Percentiles rank a stretch among this genome's conserved stretches.
Evolutionary conservation across 2,113 vertebrate genomes (phyloP).

Genomic region (Semnopithecus entellus): DNA sequence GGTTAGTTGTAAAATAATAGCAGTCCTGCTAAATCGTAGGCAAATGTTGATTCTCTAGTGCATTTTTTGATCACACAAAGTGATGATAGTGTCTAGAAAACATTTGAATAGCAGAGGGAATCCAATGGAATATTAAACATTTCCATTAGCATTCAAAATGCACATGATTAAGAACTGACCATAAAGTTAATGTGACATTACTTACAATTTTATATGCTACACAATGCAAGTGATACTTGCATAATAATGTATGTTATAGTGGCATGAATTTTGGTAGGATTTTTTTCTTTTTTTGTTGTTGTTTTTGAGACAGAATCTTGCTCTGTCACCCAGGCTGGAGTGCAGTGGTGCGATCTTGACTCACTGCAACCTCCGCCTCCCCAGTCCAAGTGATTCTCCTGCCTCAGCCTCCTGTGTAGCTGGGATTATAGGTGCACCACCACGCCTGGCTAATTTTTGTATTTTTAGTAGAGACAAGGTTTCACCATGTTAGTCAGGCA

Average conservation of each 20-base stretch:
- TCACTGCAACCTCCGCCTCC: too few relatives aligned
- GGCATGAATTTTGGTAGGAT: slow-evolving; percentile 15
- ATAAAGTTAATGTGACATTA: not conserved
- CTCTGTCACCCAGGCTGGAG: too few relatives aligned
- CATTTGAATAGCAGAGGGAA: not conserved
- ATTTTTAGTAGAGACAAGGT: too few relatives aligned
- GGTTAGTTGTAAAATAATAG: slow-evolving; percentile 19
- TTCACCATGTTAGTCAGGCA: too few relatives aligned
- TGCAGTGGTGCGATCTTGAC: too few relatives aligned
- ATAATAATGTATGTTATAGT: not conserved
- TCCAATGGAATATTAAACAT: not conserved
- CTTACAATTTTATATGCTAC: not conserved
- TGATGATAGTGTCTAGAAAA: slow-evolving; percentile 26
- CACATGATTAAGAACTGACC: not conserved
- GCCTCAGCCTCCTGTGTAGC: too few relatives aligned
- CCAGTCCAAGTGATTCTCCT: too few relatives aligned
- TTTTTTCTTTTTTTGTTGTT: not conserved
- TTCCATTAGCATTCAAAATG: not conserved
- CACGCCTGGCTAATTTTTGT: too few relatives aligned
- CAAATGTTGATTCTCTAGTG: not conserved
- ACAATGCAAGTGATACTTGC: not conserved
- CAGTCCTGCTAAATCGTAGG: not conserved
- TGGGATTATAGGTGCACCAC: too few relatives aligned
- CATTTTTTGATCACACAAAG: not conserved
- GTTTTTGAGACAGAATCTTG: too few relatives aligned